phyloP scores from a whole-genome alignment of 2,797 vertebrate genomes.

The Clarias pachynema region DNA sequence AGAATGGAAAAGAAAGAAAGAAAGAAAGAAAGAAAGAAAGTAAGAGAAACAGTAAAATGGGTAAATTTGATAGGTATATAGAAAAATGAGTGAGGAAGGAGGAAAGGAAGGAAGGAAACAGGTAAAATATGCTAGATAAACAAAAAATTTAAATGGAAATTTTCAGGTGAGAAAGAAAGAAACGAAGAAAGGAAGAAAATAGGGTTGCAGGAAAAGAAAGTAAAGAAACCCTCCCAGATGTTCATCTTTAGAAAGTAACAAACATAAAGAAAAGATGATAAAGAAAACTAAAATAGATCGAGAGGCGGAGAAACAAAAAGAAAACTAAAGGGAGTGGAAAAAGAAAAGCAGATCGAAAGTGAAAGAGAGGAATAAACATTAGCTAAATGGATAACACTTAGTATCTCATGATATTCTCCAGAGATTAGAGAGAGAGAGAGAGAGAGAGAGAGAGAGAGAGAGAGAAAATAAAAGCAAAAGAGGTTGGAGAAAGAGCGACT shows the following conservation, averaged over 20 bases:
- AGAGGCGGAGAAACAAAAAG: not conserved
- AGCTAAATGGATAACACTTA: not conserved
- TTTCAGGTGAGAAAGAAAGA: too few relatives aligned
- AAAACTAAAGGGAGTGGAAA: not conserved
- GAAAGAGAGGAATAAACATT: not conserved
- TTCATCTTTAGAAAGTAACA: not conserved
- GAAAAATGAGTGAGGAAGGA: not conserved
- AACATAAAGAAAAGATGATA: not conserved
- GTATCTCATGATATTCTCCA: conserved; percentile 1
- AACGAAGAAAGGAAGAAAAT: not conserved
- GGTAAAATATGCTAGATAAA: not conserved
- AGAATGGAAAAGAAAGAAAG: not conserved
- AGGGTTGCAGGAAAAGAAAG: not conserved
- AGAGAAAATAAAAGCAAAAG: conserved; percentile 12
- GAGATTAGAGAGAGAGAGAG: not conserved
- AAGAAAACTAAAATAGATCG: not conserved
- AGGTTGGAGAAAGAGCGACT: not conserved
- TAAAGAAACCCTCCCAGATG: not conserved
- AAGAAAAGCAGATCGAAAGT: not conserved
- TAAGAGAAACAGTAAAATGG: not conserved
- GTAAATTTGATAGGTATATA: not conserved
- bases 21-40: not conserved
- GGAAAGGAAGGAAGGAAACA: not conserved
- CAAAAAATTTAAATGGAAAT: not conserved
- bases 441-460: conserved; percentile 10